Evolutionary conservation across 2,797 vertebrate genomes (phyloP), one percentile per base, ranked within the genome.

Genomic region (Pelochelys cantorii): DNA sequence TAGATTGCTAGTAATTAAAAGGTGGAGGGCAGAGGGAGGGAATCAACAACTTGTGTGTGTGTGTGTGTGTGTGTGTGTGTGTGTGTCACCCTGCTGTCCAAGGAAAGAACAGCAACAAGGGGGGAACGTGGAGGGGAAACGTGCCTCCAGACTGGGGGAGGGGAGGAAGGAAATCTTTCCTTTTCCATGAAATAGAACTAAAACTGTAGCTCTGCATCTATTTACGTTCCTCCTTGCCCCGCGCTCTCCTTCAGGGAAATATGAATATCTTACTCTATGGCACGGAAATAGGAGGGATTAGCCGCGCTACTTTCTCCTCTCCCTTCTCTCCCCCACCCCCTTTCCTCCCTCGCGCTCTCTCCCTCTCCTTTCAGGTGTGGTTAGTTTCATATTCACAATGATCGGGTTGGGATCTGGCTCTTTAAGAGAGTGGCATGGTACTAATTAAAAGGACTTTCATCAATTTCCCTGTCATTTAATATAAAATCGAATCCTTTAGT

Each of bases 21-120:
- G 10, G 56, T 5, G 15, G 52, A 79, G 56, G 62, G 79, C 89
- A 56, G 10, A 9, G 52, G 79, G 56, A 57, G 81, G 90, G 65
- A 62, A 37, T 23, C 81, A 91, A 68, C 92, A 97, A 97, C 95
- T 96, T 94, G 95, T 83, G 5, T n/a, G 68, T n/a, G n/a, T 93
- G 77, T 87, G 65, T 68, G 79, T 81, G 57, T 82, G 62, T 27
- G 56, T 77, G 42, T 48, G 42, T 48, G 2, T 8, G 42, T 48
- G n/a, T n/a, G n/a, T n/a, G n/a, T 29, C 84, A 59, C 79, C 91
- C 94, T 89, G 93, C 88, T 12, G 95, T 93, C 91, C 89, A 89
- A 27, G 85, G 81, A 53, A 93, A 65, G 92, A 92, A 95, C 85
- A 84, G 96, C 97, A 90, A 84, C 9, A 6, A 22, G 37, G 84